Percentiles rank a stretch among this genome's conserved stretches.
Conservation (phyloP, 2,888 invertebrate species). For the Apamea anceps region DNA sequence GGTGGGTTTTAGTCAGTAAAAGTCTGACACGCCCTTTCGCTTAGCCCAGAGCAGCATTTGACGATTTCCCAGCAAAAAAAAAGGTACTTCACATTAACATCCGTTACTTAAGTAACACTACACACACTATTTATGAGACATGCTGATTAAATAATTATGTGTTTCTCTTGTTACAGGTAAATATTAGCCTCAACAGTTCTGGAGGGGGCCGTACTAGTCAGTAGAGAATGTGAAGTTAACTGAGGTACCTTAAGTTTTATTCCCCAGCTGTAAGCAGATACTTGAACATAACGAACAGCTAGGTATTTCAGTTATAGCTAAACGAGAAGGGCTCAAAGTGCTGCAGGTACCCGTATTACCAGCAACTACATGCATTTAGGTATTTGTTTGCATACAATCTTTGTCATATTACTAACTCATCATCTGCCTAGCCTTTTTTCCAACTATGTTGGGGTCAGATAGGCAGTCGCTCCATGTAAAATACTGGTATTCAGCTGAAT, state of each 20-base stretch:
- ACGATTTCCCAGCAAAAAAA: too few species aligned
- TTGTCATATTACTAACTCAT: not conserved
- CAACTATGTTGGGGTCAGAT: too few species aligned
- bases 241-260: not conserved
- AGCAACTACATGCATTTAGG: not conserved
- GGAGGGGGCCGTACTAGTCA: too few species aligned
- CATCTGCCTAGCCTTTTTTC: too few species aligned
- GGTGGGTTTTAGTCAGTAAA: too few species aligned
- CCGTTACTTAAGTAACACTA: not conserved
- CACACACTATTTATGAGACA: not conserved
- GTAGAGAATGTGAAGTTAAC: too few species aligned
- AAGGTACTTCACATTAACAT: not conserved
- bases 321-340: not conserved
- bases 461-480: too few species aligned
- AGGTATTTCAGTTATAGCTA: not conserved
- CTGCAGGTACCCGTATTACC: not conserved
- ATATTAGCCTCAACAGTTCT: not conserved
- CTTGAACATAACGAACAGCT: not conserved
- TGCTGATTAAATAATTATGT: not conserved
- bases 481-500: too few species aligned
- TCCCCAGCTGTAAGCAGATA: not conserved
- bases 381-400: not conserved
- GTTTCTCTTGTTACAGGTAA: conserved; percentile 28
- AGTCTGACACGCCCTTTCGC: too few species aligned
- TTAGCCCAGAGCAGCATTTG: too few species aligned